phyloP scores from a whole-genome alignment of 2,888 invertebrate genomes.

The Brachyptera risi region DNA sequence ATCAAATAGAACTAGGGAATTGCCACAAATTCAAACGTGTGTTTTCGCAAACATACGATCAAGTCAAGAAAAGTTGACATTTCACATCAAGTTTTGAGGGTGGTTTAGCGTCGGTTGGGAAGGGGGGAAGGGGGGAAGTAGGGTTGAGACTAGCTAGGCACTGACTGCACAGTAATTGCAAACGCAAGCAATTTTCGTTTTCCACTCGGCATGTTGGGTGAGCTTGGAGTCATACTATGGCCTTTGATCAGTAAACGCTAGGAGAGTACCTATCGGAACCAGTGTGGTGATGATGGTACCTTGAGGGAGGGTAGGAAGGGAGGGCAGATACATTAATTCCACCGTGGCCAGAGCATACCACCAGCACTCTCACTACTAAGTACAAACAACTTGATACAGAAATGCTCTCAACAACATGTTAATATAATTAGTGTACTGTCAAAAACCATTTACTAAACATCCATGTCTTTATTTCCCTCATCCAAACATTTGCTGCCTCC shows the following conservation, averaged over 20 bases:
- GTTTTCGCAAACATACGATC: constrained; percentile 17
- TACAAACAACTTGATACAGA: too few relatives aligned
- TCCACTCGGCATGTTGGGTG: constrained; percentile 16
- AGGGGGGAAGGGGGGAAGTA: neutral
- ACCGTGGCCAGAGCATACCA: too few relatives aligned
- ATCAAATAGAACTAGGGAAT: constrained; percentile 10
- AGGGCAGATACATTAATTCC: too few relatives aligned
- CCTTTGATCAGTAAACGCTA: constrained; percentile 20
- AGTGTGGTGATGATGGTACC: too few relatives aligned
- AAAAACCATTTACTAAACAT: too few relatives aligned
- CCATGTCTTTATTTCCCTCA: too few relatives aligned
- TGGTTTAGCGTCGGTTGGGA: neutral
- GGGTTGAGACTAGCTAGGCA: neutral
- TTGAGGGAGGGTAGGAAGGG: too few relatives aligned
- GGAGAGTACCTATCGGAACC: neutral
- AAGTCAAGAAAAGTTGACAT: constrained; percentile 10
- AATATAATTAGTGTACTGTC: too few relatives aligned
- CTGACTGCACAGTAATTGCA: constrained; percentile 26
- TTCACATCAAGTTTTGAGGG: constrained; percentile 10
- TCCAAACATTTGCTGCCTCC: too few relatives aligned
- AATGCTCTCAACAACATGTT: too few relatives aligned
- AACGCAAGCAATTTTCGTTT: constrained; percentile 29
- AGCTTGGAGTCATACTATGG: constrained; percentile 1
- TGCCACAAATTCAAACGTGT: constrained; percentile 17
- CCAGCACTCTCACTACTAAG: too few relatives aligned